phyloP scores from a whole-genome alignment of 2,888 invertebrate species.

The Leistus spinibarbis region DNA sequence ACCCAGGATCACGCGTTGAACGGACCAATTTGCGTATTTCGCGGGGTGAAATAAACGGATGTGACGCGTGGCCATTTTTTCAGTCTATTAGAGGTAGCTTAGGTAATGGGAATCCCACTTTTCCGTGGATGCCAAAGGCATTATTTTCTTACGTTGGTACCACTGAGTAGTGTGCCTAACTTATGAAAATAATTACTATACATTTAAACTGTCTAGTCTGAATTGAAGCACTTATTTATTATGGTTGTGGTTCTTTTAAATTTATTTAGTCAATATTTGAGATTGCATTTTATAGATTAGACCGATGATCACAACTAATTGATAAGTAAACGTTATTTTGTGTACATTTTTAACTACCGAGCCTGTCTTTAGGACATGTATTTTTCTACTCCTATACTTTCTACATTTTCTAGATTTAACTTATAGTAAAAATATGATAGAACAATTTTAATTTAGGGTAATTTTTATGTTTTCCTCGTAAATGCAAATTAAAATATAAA shows the following conservation, averaged over 20 bases:
- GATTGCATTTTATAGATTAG: background rate
- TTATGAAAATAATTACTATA: too few species aligned
- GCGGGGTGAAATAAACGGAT: too few species aligned
- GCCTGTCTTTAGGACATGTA: constrained; percentile 35
- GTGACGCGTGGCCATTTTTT: too few species aligned
- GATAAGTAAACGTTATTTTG: background rate
- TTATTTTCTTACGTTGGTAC: too few species aligned
- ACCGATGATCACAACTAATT: background rate
- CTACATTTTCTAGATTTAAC: constrained; percentile 28
- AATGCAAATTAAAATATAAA: background rate
- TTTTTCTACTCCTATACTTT: constrained; percentile 34
- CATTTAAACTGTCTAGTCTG: too few species aligned
- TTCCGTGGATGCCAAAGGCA: too few species aligned
- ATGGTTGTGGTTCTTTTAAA: background rate
- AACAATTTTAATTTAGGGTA: background rate
- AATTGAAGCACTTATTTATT: too few species aligned
- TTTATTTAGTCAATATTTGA: background rate
- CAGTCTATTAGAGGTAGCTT: too few species aligned
- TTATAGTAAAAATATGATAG: background rate
- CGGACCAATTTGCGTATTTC: too few species aligned
- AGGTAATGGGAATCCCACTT: too few species aligned
- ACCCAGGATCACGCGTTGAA: too few species aligned
- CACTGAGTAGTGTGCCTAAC: too few species aligned
- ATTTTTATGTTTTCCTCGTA: background rate
- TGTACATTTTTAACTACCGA: constrained; percentile 22